Conservation (phyloP, 2,888 invertebrate species). For the Nasonovia ribisnigri region DNA sequence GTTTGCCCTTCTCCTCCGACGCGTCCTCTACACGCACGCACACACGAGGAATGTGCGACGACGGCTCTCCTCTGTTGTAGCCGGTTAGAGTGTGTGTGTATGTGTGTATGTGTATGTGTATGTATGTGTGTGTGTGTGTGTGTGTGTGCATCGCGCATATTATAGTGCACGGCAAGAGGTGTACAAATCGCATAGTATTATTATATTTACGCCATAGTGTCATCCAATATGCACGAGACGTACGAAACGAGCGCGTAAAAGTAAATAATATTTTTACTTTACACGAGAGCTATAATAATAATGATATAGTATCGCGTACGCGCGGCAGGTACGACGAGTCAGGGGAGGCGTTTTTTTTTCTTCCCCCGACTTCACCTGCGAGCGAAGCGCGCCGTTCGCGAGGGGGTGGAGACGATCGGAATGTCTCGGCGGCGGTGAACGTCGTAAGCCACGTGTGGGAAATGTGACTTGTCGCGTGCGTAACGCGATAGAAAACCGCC, state of each 20-base stretch:
- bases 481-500: background rate
- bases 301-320: background rate
- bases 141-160: background rate
- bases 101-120: background rate
- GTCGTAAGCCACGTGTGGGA: constrained; percentile 61
- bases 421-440: constrained; percentile 45
- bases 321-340: background rate
- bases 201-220: background rate
- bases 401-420: constrained; percentile 56
- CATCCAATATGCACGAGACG: background rate
- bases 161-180: background rate
- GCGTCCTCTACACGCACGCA: constrained; percentile 52
- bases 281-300: background rate
- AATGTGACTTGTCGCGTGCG: constrained; percentile 56
- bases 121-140: background rate
- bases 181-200: constrained; percentile 5
- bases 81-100: background rate
- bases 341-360: background rate
- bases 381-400: constrained; percentile 3
- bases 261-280: background rate
- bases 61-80: constrained; percentile 19
- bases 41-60: constrained; percentile 37
- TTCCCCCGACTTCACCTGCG: background rate
- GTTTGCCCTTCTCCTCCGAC: constrained; percentile 44
- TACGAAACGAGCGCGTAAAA: background rate